phyloP scores from a whole-genome alignment of 2,113 vertebrate species.

The Tapirus terrestris region DNA sequence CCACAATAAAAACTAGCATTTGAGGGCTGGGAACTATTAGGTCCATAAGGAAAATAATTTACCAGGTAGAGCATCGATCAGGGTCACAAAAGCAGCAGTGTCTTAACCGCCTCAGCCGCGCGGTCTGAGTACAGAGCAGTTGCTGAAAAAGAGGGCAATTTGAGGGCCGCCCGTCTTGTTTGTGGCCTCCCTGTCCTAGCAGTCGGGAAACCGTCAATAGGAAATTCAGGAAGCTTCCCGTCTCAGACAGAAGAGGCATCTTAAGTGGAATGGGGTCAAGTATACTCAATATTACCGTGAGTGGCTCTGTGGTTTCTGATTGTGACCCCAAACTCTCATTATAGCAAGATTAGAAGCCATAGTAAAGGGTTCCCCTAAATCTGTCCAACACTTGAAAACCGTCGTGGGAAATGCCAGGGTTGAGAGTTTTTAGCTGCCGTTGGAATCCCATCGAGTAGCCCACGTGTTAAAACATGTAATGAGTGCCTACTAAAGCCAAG shows the following conservation, averaged over 20 bases:
- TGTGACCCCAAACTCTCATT: neutral
- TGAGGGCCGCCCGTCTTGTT: fast-evolving
- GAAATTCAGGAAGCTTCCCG: neutral
- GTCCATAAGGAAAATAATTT: neutral
- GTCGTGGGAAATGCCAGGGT: neutral
- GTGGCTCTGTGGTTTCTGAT: neutral
- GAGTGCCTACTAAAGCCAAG: neutral
- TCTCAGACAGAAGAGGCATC: neutral
- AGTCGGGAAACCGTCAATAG: neutral
- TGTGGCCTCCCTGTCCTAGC: neutral
- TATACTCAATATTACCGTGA: fast-evolving
- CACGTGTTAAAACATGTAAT: neutral
- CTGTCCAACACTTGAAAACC: neutral
- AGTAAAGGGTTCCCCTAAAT: neutral
- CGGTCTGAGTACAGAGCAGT: neutral
- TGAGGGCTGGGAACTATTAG: constrained; percentile 18
- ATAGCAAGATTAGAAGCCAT: neutral
- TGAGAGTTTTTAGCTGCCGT: neutral
- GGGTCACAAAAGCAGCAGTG: neutral
- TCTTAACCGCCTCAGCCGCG: neutral
- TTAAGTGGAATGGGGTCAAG: neutral
- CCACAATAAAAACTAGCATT: neutral
- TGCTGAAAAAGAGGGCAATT: no score
- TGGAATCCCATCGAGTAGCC: neutral
- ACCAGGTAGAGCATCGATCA: neutral